phyloP scores from a whole-genome alignment of 2,113 vertebrate genomes.

The Zosterops pallidus region DNA sequence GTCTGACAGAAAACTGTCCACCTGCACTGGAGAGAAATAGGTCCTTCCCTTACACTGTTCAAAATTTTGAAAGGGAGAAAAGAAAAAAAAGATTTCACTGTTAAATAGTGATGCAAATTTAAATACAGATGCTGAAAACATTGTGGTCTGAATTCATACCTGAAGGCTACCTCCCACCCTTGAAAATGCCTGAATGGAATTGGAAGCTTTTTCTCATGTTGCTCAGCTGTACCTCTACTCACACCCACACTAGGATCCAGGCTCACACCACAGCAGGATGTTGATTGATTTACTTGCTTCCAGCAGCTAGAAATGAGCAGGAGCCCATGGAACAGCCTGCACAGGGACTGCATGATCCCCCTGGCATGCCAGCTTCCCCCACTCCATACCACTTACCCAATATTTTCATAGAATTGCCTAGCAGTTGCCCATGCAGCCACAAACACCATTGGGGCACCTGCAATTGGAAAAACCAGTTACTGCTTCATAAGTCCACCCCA shows the following conservation, averaged over 20 bases:
- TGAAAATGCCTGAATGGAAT: neutral
- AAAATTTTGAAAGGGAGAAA: neutral
- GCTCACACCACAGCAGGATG: neutral
- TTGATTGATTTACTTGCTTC: neutral
- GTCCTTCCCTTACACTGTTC: neutral
- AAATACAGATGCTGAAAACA: neutral
- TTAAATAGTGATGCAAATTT: neutral
- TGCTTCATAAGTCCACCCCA: neutral
- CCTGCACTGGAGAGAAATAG: neutral
- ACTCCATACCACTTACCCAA: constrained; percentile 74
- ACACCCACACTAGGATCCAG: neutral
- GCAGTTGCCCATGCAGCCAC: constrained; percentile 82
- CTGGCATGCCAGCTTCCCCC: neutral
- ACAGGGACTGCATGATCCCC: neutral
- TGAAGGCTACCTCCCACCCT: neutral
- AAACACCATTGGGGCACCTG: constrained; percentile 83
- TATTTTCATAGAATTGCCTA: constrained; percentile 86
- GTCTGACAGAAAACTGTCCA: neutral
- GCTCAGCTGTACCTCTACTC: neutral
- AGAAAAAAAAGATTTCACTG: neutral
- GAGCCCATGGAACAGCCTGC: neutral
- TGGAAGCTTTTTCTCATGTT: neutral
- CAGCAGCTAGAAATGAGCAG: neutral
- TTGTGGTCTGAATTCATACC: neutral
- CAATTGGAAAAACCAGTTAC: constrained; percentile 8